A percentile compares a stretch with the other conserved stretches of the same genome.
phyloP scores from a whole-genome alignment of 2,888 invertebrate species.

The Eremobia ochroleuca region DNA sequence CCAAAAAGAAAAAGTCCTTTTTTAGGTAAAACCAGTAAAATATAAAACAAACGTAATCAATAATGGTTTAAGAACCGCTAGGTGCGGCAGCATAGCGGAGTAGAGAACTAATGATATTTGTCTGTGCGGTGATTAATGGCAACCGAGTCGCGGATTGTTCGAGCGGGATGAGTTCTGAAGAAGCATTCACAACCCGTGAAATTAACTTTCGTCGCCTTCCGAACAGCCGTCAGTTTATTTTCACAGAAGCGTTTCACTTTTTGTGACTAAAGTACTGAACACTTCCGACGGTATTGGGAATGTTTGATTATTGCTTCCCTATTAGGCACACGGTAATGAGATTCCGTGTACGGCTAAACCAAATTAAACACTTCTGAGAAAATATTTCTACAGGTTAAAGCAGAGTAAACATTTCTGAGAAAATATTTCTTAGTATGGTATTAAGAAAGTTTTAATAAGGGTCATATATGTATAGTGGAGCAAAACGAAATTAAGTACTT shows the following conservation, averaged over 20 bases:
- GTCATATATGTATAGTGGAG: neutral
- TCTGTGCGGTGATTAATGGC: constrained; percentile 86
- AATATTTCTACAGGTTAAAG: neutral
- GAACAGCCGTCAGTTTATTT: constrained; percentile 85
- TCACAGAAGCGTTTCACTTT: constrained; percentile 79
- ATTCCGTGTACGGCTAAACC: constrained; percentile 23
- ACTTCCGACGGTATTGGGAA: constrained; percentile 75
- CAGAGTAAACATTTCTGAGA: constrained; percentile 9
- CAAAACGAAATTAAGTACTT: neutral
- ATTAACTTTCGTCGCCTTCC: constrained; percentile 88
- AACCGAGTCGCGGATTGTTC: constrained; percentile 85
- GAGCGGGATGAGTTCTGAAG: constrained; percentile 87
- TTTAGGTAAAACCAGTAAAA: neutral
- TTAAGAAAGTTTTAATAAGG: constrained; percentile 20
- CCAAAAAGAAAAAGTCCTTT: neutral
- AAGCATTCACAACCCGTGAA: constrained; percentile 89
- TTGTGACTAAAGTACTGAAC: constrained; percentile 62
- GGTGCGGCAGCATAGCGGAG: constrained; percentile 55
- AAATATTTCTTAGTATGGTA: constrained; percentile 8
- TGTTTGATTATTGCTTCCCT: constrained; percentile 74
- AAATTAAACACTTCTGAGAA: constrained; percentile 3
- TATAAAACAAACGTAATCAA: constrained; percentile 53
- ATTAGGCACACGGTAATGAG: constrained; percentile 58
- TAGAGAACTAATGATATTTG: constrained; percentile 81
- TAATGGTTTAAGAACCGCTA: constrained; percentile 52